Conservation (phyloP, 35 echinoderm and acorn worm species). For the Eucidaris tribuloides region DNA sequence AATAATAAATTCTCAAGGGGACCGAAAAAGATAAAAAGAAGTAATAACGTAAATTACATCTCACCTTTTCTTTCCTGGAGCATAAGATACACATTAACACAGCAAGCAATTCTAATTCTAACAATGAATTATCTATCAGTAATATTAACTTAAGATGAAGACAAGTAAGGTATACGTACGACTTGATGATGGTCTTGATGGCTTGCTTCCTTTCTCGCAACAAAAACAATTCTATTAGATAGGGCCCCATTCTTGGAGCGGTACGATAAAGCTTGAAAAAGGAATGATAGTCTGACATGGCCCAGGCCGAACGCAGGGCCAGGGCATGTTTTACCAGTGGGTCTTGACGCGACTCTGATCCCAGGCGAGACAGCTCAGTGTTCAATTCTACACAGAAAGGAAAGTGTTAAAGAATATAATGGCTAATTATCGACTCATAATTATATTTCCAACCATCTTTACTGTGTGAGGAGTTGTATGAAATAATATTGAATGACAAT, state of each 20-base stretch:
- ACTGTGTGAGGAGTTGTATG: too few species aligned
- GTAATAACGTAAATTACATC: constrained; percentile 1
- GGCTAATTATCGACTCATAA: too few species aligned
- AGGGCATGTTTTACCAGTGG: constrained; percentile 82
- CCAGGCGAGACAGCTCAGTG: constrained; percentile 65
- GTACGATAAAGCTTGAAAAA: constrained; percentile 90
- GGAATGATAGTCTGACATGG: constrained; percentile 80
- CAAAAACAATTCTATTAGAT: constrained; percentile 95
- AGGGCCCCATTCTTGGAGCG: constrained; percentile 77
- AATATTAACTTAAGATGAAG: background rate
- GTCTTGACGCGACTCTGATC: constrained; percentile 39
- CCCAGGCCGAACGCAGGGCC: constrained; percentile 77
- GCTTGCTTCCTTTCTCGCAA: constrained; percentile 79
- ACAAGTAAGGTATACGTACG: constrained; percentile 78
- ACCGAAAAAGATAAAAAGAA: background rate
- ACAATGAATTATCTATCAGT: background rate
- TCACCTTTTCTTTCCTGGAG: background rate
- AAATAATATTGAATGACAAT: too few species aligned
- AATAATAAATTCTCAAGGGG: background rate
- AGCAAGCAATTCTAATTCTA: background rate
- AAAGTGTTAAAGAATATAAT: background rate
- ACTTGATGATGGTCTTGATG: constrained; percentile 70
- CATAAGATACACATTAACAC: background rate
- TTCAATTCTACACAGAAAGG: constrained; percentile 56
- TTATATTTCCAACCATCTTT: too few species aligned